Conservation (phyloP, 2,113 vertebrate species). For the Labeo catla region DNA sequence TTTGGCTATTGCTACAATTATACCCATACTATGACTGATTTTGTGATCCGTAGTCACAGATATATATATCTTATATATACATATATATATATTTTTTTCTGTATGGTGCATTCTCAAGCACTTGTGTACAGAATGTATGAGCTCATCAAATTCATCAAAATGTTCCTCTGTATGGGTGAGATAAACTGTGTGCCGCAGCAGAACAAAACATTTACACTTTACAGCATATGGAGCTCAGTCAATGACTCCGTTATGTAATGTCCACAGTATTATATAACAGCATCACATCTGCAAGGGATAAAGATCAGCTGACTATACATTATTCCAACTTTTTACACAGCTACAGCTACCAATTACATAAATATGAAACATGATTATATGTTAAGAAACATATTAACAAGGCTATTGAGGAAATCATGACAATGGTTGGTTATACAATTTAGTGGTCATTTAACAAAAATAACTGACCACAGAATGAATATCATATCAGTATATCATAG, state of each 20-base stretch:
- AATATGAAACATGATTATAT: background rate
- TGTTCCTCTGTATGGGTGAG: conserved; percentile 2
- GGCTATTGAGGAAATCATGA: background rate
- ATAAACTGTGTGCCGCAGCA: background rate
- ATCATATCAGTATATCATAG: background rate
- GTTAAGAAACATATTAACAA: background rate
- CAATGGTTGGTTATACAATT: background rate
- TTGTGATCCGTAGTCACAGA: no score
- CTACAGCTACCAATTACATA: background rate
- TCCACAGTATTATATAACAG: background rate
- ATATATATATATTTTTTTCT: no score
- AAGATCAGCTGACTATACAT: background rate
- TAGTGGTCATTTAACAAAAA: background rate
- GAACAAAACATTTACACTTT: conserved; percentile 13
- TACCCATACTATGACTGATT: no score
- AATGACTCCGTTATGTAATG: background rate
- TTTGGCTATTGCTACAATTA: no score
- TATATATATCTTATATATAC: no score
- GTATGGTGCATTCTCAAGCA: background rate
- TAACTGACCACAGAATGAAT: background rate
- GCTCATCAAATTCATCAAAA: background rate
- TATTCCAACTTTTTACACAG: background rate
- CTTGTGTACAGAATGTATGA: background rate
- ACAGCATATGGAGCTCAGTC: conserved; percentile 29
- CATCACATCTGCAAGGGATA: conserved; percentile 11